Conservation (phyloP, 2,888 invertebrate genomes). For the Sinelater perroti region DNA sequence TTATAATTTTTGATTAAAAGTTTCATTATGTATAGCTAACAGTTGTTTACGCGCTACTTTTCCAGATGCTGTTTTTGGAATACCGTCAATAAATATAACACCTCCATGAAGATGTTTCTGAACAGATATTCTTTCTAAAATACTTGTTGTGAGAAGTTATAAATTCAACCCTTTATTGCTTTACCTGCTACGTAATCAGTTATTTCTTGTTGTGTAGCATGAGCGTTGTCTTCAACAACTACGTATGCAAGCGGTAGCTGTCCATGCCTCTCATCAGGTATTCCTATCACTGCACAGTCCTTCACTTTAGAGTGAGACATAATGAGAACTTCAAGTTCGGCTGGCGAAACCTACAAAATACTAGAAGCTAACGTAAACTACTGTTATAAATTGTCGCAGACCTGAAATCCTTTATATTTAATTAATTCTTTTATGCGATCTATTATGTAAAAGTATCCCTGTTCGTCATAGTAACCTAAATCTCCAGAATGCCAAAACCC, state of each 20-base stretch:
- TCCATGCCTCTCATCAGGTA: conserved; percentile 74
- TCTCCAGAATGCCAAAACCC: conserved; percentile 83
- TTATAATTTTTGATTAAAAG: no score
- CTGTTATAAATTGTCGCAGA: no score
- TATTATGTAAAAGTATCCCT: conserved; percentile 79
- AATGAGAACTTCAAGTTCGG: conserved; percentile 81
- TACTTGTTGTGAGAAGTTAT: no score
- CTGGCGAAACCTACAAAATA: conserved; percentile 74
- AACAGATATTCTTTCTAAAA: no score
- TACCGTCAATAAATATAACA: conserved; percentile 61
- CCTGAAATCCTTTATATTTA: conserved; percentile 85
- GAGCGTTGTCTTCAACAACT: conserved; percentile 65
- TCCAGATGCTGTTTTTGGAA: conserved; percentile 62
- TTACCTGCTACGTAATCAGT: conserved; percentile 60
- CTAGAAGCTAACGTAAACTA: not conserved
- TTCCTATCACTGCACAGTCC: conserved; percentile 82
- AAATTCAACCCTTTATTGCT: no score
- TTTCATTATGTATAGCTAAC: conserved; percentile 37
- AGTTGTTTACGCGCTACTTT: conserved; percentile 62
- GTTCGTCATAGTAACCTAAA: conserved; percentile 78
- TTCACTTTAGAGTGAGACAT: conserved; percentile 73
- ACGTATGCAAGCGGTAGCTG: conserved; percentile 79
- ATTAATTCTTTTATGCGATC: conserved; percentile 88
- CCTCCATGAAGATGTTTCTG: conserved; percentile 78
- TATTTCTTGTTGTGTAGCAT: conserved; percentile 57